Evolutionary conservation across 2,888 invertebrate species (phyloP), one percentile per base, ranked within the genome.

Genomic region (Drosophila nigricruria): DNA sequence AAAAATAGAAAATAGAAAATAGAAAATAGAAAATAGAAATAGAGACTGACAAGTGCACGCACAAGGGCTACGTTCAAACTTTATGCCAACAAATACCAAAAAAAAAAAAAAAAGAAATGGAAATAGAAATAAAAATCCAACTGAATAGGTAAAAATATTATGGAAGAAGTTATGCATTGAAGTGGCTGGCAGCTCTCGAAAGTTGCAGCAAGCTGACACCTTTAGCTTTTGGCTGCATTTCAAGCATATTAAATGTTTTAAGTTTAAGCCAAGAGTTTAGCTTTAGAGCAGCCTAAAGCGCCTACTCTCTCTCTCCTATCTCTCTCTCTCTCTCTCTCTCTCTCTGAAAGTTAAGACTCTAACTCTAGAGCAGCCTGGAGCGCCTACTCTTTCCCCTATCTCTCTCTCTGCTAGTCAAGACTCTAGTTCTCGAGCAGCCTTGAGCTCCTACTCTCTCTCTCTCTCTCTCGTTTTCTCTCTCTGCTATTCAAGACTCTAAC

Each of bases 1-100:
- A 27, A n/a, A 45, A 27, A 40, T 8, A 4, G n/a, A 16, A 43
- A 43, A 43, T 20, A 20, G 20, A 23, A 42, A 43, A 43, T 23
- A 14, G 2, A 32, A 36, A 34, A 36, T 18, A n/a, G 18, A 49
- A 30, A 49, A 32, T 32, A 30, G 30, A 53, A 60, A 61, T 23
- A 52, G 18, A 23, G 49, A 54, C 27, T 49, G 32, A 20, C 27
- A 27, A 27, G n/a, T 12, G 6, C 54, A 59, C 36, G 49, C 47
- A 40, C 68, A 63, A 47, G 76, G 38, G 79, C 16, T 52, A 43
- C 50, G 30, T 45, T 27, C 6, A 63, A 53, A 40, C 36, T 47
- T 45, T 5, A 38, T 38, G 9, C 16, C 12, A 14, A n/a, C 1
- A 30, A 30, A 30, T 20, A 6, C 3, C 18, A 30, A 32, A 30